These are phyloP conservation scores for Bungarus multicinctus DNA, from an alignment of 2,113 vertebrate genomes.

Conservation along the genomic window DNA sequence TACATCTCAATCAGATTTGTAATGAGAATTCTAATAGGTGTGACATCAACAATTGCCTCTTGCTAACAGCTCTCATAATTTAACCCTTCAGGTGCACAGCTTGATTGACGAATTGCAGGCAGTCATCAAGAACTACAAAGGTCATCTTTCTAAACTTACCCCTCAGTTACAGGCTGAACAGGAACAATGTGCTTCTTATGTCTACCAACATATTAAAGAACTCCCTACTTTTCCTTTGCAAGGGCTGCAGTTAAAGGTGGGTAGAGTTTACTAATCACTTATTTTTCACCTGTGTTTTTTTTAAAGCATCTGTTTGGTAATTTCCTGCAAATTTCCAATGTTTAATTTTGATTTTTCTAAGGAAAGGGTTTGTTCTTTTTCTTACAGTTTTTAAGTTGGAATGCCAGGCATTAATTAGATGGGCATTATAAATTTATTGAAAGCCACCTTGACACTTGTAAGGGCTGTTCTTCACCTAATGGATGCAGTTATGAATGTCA, in stretches of 20 bases:
- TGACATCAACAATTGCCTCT: slow-evolving; percentile 65
- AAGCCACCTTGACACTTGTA: background rate
- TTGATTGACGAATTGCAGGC: slow-evolving; percentile 60
- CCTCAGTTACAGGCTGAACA: slow-evolving; percentile 53
- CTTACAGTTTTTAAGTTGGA: background rate
- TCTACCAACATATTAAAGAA: slow-evolving; percentile 48
- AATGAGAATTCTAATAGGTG: slow-evolving; percentile 59
- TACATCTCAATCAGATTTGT: background rate
- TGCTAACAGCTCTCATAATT: slow-evolving; percentile 52
- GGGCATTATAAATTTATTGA: background rate
- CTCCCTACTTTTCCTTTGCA: slow-evolving; percentile 23
- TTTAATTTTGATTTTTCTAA: background rate
- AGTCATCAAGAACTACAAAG: slow-evolving; percentile 59
- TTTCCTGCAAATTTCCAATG: background rate
- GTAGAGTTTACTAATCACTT: slow-evolving; percentile 18
- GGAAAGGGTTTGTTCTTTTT: background rate
- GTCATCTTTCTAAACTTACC: slow-evolving; percentile 53
- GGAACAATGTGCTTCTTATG: slow-evolving; percentile 44
- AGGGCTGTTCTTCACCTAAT: background rate
- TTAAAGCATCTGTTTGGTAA: background rate
- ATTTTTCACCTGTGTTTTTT: background rate
- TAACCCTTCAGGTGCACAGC: slow-evolving; percentile 59
- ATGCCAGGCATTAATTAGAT: background rate
- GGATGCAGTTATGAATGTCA: background rate
- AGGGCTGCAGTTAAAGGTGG: slow-evolving; percentile 49